phyloP scores from a whole-genome alignment of 2,113 vertebrate species.

The Corynorhinus townsendii region DNA sequence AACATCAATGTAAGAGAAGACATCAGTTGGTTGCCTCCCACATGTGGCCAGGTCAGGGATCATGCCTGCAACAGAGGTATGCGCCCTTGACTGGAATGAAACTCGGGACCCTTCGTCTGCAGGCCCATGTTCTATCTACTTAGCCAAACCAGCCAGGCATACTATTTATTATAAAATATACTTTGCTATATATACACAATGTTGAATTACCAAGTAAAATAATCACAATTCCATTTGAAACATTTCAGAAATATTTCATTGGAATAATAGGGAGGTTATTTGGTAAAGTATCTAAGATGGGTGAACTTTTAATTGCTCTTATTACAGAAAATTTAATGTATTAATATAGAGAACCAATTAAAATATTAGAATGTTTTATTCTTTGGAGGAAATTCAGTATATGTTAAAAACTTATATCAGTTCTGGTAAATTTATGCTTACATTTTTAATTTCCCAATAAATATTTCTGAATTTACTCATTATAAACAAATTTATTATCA shows the following conservation, averaged over 20 bases:
- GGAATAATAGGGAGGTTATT: rapidly evolving
- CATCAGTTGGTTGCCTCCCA: too few relatives aligned
- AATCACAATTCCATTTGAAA: neutral
- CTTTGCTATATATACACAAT: neutral
- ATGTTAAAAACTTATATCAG: neutral
- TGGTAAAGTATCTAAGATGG: neutral
- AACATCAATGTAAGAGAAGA: too few relatives aligned
- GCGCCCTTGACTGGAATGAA: too few relatives aligned
- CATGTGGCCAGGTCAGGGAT: too few relatives aligned
- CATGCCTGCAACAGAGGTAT: too few relatives aligned
- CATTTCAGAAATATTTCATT: neutral
- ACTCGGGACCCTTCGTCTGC: too few relatives aligned
- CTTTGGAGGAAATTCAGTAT: neutral
- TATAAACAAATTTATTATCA: neutral
- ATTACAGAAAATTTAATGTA: neutral
- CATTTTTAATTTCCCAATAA: neutral
- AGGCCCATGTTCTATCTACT: too few relatives aligned
- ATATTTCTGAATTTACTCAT: neutral
- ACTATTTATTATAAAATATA: neutral
- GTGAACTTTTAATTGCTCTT: neutral
- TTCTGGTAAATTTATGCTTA: neutral
- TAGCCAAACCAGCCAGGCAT: neutral
- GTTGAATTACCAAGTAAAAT: conserved; percentile 14
- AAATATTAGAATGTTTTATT: neutral
- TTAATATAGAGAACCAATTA: neutral